Percentiles rank a stretch among this genome's conserved stretches.
phyloP scores from a whole-genome alignment of 37 sponge, comb jelly and placozoan genomes.

The Ephydatia muelleri region DNA sequence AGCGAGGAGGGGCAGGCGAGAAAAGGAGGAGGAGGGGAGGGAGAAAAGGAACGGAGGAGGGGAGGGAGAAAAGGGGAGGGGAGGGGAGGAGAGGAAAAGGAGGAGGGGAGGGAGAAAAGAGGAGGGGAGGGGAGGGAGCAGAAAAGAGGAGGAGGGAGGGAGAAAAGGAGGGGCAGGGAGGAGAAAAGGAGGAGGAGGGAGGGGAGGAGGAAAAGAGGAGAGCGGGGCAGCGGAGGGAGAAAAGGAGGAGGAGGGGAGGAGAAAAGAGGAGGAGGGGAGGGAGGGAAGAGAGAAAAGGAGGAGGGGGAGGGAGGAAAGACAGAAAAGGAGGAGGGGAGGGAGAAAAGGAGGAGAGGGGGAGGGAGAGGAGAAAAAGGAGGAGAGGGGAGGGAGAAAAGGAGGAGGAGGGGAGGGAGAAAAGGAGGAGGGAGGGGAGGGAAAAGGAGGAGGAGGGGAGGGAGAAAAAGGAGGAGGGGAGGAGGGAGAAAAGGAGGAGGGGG shows the following conservation, averaged over 20 bases:
- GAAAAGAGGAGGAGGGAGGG: background rate
- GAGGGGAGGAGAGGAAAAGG: background rate
- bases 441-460: background rate
- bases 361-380: background rate
- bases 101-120: too few species aligned
- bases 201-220: background rate
- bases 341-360: slow-evolving; percentile 36
- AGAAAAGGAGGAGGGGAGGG: slow-evolving; percentile 45
- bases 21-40: background rate
- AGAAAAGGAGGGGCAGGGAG: background rate
- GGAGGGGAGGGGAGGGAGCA: background rate
- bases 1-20: background rate
- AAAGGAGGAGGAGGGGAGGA: slow-evolving; percentile 83
- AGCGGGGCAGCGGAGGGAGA: background rate
- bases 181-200: background rate
- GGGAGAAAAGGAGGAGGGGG: background rate
- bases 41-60: background rate
- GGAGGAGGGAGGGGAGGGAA: background rate
- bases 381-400: background rate
- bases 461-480: too few species aligned
- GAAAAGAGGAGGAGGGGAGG: slow-evolving; percentile 85
- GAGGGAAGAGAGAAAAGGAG: background rate
- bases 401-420: too few species aligned
- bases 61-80: background rate
- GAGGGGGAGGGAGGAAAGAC: background rate